Conservation (phyloP, 2,888 invertebrate genomes). For the Hybos culiciformis region DNA sequence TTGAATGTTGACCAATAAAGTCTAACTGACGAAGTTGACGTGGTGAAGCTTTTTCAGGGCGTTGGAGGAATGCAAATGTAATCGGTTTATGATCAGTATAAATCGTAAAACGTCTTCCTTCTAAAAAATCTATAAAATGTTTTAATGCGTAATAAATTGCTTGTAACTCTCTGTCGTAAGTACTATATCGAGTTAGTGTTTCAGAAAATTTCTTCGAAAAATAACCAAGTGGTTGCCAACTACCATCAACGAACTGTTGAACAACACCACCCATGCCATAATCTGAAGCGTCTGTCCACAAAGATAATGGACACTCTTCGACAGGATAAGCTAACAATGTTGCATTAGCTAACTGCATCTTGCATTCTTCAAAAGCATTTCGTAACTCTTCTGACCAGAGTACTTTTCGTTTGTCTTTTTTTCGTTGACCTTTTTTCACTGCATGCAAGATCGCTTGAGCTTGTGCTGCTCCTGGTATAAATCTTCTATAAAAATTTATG, state of each 20-base stretch:
- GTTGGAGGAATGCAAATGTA: neutral
- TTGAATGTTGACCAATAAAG: constrained; percentile 1
- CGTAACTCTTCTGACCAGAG: neutral
- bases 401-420: no score
- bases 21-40: constrained; percentile 2
- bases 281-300: neutral
- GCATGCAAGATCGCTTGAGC: no score
- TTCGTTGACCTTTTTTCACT: no score
- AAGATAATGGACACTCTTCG: neutral
- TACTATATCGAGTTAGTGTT: constrained; percentile 3
- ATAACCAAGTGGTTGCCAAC: constrained; percentile 3
- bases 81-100: constrained; percentile 8
- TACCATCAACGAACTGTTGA: neutral
- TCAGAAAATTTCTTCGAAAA: neutral
- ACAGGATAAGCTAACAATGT: neutral
- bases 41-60: constrained; percentile 3
- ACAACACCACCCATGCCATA: neutral
- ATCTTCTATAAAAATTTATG: no score
- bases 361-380: neutral
- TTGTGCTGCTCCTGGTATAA: no score
- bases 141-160: neutral
- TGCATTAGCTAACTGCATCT: neutral
- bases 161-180: constrained; percentile 6
- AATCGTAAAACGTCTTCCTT: constrained; percentile 1
- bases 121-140: constrained; percentile 6